Evolutionary conservation across 2,888 invertebrate genomes (phyloP).

Genomic region (Mythimna lalbum): DNA sequence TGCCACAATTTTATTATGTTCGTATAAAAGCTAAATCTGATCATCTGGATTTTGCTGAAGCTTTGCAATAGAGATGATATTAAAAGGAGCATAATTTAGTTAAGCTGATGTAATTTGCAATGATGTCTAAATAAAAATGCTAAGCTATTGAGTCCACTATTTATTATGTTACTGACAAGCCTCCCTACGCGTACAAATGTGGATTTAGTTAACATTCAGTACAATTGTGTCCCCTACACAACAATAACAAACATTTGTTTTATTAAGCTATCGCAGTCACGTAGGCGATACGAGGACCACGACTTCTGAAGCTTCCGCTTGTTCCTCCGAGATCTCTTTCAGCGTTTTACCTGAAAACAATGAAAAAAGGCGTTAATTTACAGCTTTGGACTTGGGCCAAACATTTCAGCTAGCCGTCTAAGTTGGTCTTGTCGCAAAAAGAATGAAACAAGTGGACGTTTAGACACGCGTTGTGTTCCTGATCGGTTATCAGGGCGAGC

Average conservation of each 20-base stretch:
- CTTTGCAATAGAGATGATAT: constrained; percentile 18
- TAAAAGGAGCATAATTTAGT: background rate
- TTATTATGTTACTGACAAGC: constrained; percentile 63
- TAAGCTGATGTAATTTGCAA: constrained; percentile 21
- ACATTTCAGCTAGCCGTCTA: constrained; percentile 88
- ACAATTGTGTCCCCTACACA: constrained; percentile 49
- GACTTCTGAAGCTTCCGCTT: constrained; percentile 76
- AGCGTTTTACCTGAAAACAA: constrained; percentile 90
- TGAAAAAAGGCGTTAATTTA: constrained; percentile 88
- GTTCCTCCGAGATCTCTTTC: constrained; percentile 80
- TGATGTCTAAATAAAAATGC: constrained; percentile 71
- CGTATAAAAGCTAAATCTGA: constrained; percentile 36
- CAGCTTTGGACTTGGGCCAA: constrained; percentile 86
- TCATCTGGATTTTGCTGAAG: constrained; percentile 22
- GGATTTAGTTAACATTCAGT: constrained; percentile 43
- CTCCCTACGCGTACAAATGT: constrained; percentile 44
- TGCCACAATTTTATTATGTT: constrained; percentile 40
- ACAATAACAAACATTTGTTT: constrained; percentile 63
- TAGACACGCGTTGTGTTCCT: constrained; percentile 77
- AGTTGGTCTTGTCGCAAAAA: constrained; percentile 85
- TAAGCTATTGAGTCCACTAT: constrained; percentile 62
- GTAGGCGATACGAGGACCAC: constrained; percentile 64
- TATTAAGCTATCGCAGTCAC: constrained; percentile 63
- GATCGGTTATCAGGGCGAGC: constrained; percentile 81
- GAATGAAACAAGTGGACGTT: constrained; percentile 85